These are phyloP conservation scores for Syrrhaptes paradoxus DNA, from an alignment of 2,113 vertebrate species.

Conservation along the genomic window DNA sequence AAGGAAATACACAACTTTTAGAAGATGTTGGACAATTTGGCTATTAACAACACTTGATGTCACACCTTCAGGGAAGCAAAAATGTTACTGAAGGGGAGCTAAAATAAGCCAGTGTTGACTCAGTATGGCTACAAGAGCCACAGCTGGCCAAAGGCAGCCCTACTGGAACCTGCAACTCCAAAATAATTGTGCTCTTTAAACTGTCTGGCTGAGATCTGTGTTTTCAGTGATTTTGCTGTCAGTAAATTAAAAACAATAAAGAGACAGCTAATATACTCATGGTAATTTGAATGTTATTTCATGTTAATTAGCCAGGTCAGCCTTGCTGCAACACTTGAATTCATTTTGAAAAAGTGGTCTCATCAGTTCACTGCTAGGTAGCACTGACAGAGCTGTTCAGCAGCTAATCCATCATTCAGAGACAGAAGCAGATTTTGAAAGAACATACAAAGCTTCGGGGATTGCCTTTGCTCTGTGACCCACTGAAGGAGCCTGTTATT, in stretches of 20 bases:
- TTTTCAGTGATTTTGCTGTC: neutral
- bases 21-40: neutral
- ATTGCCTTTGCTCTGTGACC: neutral
- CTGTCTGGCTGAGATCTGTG: neutral
- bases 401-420: neutral
- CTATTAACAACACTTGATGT: neutral
- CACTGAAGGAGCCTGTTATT: neutral
- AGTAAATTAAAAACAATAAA: neutral
- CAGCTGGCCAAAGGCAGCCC: neutral
- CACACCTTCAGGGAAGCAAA: slow-evolving; percentile 1
- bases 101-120: neutral
- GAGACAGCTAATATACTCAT: neutral
- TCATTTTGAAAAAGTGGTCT: neutral
- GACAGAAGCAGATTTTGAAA: neutral
- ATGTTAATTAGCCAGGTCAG: neutral
- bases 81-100: neutral
- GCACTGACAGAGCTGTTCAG: neutral
- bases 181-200: neutral
- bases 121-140: neutral
- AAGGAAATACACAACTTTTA: neutral
- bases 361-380: slow-evolving; percentile 2
- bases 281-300: neutral
- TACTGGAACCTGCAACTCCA: neutral
- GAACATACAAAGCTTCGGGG: neutral
- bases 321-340: neutral